Evolutionary conservation across 2,888 invertebrate genomes (phyloP).

Genomic region (Caenorhabditis sp.): DNA sequence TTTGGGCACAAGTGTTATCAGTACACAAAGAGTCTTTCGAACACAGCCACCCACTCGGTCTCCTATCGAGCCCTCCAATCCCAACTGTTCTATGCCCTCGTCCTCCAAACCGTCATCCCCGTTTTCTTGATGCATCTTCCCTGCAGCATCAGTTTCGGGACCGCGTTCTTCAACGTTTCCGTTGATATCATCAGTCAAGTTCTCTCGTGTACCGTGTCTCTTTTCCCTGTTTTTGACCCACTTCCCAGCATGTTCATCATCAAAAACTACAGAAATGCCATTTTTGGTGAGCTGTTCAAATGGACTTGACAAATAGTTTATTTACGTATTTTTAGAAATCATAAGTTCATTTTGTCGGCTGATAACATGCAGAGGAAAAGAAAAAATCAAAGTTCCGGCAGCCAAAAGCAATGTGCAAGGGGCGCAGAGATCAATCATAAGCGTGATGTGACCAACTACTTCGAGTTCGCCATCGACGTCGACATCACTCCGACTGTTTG

Average conservation of each 20-base stretch:
- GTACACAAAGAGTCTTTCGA: conserved; percentile 1
- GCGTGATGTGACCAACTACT: neutral
- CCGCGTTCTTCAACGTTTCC: conserved; percentile 18
- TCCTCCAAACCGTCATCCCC: conserved; percentile 46
- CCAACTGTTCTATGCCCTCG: conserved; percentile 44
- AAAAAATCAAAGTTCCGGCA: neutral
- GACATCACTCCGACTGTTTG: conserved; percentile 10
- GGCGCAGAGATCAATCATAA: neutral
- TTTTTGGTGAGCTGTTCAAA: conserved; percentile 26
- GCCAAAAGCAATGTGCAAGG: neutral
- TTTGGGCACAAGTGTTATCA: conserved; percentile 29
- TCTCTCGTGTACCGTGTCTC: conserved; percentile 20
- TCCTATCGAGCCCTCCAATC: neutral
- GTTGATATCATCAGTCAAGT: conserved; percentile 9
- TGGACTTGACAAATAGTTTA: neutral
- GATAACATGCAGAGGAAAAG: neutral
- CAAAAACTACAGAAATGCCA: conserved; percentile 30
- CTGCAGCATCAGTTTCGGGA: neutral
- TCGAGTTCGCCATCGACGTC: conserved; percentile 10
- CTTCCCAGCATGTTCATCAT: conserved; percentile 47
- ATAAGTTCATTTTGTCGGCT: neutral
- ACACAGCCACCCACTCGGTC: neutral
- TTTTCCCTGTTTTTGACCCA: conserved; percentile 45
- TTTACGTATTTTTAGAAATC: neutral
- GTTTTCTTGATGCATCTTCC: conserved; percentile 46